phyloP scores from a whole-genome alignment of 2,797 vertebrate genomes.

The Aulostomus chinensis region DNA sequence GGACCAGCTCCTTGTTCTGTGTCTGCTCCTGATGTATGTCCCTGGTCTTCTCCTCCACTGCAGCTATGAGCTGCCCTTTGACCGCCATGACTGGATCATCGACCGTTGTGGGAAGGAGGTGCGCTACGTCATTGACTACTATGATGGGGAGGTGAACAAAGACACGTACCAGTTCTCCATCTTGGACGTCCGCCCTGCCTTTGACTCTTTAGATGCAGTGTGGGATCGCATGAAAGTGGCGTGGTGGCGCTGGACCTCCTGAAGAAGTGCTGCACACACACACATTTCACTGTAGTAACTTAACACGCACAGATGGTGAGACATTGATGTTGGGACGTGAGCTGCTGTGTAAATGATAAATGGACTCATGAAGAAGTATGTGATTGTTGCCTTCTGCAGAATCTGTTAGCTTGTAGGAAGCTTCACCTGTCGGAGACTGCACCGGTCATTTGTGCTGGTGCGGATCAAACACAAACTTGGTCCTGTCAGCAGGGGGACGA shows the following conservation, averaged over 20 bases:
- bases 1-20: too few relatives aligned
- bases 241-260: conserved; percentile 97
- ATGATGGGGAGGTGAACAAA: conserved; percentile 88
- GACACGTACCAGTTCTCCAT: conserved; percentile 90
- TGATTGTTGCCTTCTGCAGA: background rate
- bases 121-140: conserved; percentile 96
- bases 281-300: background rate
- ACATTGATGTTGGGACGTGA: background rate
- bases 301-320: background rate
- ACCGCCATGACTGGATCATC: conserved; percentile 95
- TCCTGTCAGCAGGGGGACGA: too few relatives aligned
- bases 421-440: too few relatives aligned
- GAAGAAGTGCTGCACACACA: conserved; percentile 21
- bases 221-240: conserved; percentile 97
- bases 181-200: conserved; percentile 93
- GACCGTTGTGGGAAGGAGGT: conserved; percentile 94
- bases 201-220: conserved; percentile 89
- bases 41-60: background rate
- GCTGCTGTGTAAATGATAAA: conserved; percentile 2
- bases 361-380: conserved; percentile 2
- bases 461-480: too few relatives aligned
- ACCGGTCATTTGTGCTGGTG: too few relatives aligned
- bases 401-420: background rate
- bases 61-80: conserved; percentile 95
- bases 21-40: too few relatives aligned